Conservation (phyloP, 1,140 invertebrate species). For the Arctopsyche grandis region DNA sequence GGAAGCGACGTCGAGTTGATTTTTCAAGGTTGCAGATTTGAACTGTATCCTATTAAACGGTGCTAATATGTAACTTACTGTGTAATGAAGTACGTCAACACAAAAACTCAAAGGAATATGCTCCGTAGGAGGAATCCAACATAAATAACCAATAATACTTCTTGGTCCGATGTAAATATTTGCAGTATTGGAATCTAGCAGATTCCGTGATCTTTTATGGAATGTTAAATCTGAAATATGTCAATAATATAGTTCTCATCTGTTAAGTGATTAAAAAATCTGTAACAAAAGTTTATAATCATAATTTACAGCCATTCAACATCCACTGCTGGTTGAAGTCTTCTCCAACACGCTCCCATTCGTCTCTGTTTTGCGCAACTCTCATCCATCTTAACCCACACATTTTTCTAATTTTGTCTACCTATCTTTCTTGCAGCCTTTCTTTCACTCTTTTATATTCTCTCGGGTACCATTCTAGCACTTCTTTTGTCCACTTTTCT, state of each 20-base stretch:
- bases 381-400: too few species aligned
- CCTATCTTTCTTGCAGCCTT: too few species aligned
- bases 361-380: too few species aligned
- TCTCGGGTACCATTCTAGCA: too few species aligned
- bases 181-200: slow-evolving; percentile 14
- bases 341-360: too few species aligned
- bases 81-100: slow-evolving; percentile 59
- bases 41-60: background rate
- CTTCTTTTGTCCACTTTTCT: too few species aligned
- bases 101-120: slow-evolving; percentile 60
- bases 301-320: too few species aligned
- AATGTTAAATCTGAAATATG: slow-evolving; percentile 25
- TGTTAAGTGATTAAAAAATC: background rate
- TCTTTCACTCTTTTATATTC: too few species aligned
- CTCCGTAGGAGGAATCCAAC: slow-evolving; percentile 44
- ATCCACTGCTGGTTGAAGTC: too few species aligned
- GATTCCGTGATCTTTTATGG: slow-evolving; percentile 45
- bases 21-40: background rate
- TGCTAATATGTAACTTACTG: slow-evolving; percentile 57
- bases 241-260: background rate
- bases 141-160: slow-evolving; percentile 44
- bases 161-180: slow-evolving; percentile 44
- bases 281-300: too few species aligned
- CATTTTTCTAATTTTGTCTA: too few species aligned
- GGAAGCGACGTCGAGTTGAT: background rate